A percentile compares a stretch with the other conserved stretches of the same genome.
phyloP scores from a whole-genome alignment of 53 echinoderm and acorn worm genomes.

The Mesocentrotus franciscanus region DNA sequence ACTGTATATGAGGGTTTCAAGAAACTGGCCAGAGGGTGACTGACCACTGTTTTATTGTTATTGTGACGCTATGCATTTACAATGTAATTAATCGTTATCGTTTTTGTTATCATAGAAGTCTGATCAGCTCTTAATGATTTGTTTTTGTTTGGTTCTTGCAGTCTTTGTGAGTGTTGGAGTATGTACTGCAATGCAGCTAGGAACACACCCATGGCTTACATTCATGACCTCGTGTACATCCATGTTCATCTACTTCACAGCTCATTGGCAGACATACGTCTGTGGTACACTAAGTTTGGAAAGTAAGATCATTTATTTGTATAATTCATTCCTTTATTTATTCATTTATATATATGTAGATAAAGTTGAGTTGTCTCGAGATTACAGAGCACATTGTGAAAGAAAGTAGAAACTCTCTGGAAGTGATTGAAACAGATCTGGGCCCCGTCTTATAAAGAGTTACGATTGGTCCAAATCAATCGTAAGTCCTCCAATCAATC shows the following conservation, averaged over 20 bases:
- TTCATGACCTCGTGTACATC: slow-evolving; percentile 68
- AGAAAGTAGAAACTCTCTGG: too few species aligned
- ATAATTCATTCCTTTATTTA: background rate
- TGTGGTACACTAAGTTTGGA: slow-evolving; percentile 97
- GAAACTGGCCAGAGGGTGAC: too few species aligned
- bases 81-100: too few species aligned
- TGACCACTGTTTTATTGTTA: too few species aligned
- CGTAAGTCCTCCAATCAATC: too few species aligned
- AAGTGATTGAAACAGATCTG: too few species aligned
- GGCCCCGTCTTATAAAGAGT: too few species aligned
- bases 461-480: too few species aligned
- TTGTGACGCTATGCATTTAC: too few species aligned
- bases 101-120: too few species aligned
- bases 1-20: too few species aligned
- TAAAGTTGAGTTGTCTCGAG: background rate
- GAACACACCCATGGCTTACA: slow-evolving; percentile 69
- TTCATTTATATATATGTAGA: background rate
- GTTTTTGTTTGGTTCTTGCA: background rate
- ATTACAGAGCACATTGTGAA: too few species aligned
- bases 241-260: slow-evolving; percentile 83
- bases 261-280: slow-evolving; percentile 98
- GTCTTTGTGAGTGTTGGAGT: slow-evolving; percentile 77
- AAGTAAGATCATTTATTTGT: slow-evolving; percentile 65
- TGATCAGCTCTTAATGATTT: background rate
- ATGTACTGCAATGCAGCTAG: slow-evolving; percentile 78